phyloP scores from a whole-genome alignment of 2,888 invertebrate genomes.

The Cataglyphis rosenhaueri region DNA sequence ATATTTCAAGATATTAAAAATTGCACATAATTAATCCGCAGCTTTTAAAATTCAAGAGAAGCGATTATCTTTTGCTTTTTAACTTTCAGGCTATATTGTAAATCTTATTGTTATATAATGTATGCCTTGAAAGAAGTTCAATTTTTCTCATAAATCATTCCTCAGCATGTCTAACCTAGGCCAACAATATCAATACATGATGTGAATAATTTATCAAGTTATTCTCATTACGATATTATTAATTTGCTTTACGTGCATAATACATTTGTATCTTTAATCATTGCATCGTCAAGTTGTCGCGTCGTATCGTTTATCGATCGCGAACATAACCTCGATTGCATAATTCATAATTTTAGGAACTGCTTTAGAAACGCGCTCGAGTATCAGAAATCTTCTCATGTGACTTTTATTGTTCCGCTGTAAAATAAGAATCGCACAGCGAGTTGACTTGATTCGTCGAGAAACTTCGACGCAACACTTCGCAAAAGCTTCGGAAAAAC shows the following conservation, averaged over 20 bases:
- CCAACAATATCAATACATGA: constrained; percentile 11
- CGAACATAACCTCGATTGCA: constrained; percentile 47
- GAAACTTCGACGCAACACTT: neutral
- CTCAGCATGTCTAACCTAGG: neutral
- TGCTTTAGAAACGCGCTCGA: constrained; percentile 44
- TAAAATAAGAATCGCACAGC: constrained; percentile 21
- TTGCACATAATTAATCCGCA: constrained; percentile 5
- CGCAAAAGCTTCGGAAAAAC: neutral
- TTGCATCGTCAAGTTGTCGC: neutral
- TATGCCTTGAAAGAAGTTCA: neutral
- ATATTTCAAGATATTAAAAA: neutral
- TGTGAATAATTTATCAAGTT: neutral
- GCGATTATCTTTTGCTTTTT: neutral
- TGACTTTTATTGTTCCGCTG: constrained; percentile 58
- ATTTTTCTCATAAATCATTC: neutral
- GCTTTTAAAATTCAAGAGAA: neutral
- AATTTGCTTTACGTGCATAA: neutral
- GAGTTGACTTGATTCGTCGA: neutral
- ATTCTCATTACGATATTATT: constrained; percentile 13
- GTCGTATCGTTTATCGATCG: neutral
- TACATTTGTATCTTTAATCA: neutral
- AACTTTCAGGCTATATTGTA: neutral
- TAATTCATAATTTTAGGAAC: constrained; percentile 64
- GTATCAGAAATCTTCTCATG: constrained; percentile 46
- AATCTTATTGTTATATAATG: neutral